These are phyloP conservation scores for Balanococcus diminutus DNA, from an alignment of 2,888 invertebrate genomes.

Conservation along the genomic window DNA sequence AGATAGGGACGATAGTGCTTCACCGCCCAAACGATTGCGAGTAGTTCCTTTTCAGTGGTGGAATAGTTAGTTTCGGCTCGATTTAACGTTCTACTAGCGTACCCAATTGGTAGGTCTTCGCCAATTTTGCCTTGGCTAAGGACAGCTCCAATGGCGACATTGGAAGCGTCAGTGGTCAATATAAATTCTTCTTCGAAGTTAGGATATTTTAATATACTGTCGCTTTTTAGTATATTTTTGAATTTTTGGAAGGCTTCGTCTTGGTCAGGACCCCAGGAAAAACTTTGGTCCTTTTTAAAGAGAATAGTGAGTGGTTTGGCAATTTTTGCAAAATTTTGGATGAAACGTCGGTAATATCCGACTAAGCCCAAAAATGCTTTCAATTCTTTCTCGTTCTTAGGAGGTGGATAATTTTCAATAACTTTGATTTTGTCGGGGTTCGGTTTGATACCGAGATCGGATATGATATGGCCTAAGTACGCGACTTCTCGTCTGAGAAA, in stretches of 20 bases:
- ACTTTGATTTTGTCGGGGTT: slow-evolving; percentile 27
- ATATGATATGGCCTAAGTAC: no score
- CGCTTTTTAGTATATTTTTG: background rate
- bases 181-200: slow-evolving; percentile 1
- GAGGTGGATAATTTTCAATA: slow-evolving; percentile 53
- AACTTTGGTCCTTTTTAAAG: no score
- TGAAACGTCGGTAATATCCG: slow-evolving; percentile 50
- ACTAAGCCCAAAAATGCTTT: slow-evolving; percentile 60
- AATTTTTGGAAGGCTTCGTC: background rate
- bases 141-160: background rate
- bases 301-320: background rate
- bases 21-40: background rate
- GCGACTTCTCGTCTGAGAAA: no score
- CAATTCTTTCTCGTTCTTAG: slow-evolving; percentile 52
- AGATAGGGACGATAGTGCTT: background rate
- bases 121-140: background rate
- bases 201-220: background rate
- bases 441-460: background rate
- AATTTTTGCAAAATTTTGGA: background rate
- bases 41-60: slow-evolving; percentile 3
- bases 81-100: background rate
- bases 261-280: background rate
- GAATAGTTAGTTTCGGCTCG: slow-evolving; percentile 15
- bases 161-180: background rate
- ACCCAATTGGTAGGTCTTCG: background rate